Base-by-base conservation (phyloP, 2,888 invertebrate species). In the Anticlea derivata region DNA sequence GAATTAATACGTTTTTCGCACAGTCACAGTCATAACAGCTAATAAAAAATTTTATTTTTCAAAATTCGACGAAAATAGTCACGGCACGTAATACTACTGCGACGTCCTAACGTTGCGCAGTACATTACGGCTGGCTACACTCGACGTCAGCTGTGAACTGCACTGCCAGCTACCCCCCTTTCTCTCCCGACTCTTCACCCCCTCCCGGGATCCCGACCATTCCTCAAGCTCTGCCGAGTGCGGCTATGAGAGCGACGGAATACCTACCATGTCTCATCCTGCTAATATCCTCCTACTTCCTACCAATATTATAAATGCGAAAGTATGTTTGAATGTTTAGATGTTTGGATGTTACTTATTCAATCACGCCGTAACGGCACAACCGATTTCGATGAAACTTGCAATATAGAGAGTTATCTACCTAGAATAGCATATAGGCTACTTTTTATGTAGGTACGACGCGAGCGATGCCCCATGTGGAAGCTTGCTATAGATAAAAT, bases 221-320 rank as follows among this genome's bases (percentile, higher is more conserved):
- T 75, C 70, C 78, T 79, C 70, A 68, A 70, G 74, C 77, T 68
- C 63, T 63, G 51, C 63, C 58, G 68, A 74, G 70, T 75, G 69
- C 65, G 66, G 71, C 73, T 73, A 70, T 73, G 68, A 67, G 67
- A 64, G 43, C 49, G 49, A 17, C 34, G 20, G 34, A 29, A 45
- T 50, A 39, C 39, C 44, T 33, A 48, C 17, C 13, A 7, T 20
- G 6, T 10, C 27, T 10, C 5, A 26, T 7, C 10, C 27, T 13
- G 5, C 23, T 23, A 11, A 7, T 5, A 23, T 3, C n/a, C n/a
- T n/a, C n/a, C n/a, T n/a, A n/a, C n/a, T n/a, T n/a, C n/a, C n/a
- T n/a, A n/a, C n/a, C n/a, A n/a, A n/a, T n/a, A n/a, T n/a, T n/a
- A n/a, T n/a, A n/a, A n/a, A n/a, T n/a, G n/a, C n/a, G n/a, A n/a